A percentile compares a stretch with the other conserved stretches of the same genome.
Conservation (phyloP, 2,113 vertebrate genomes). For the Notechis scutatus region DNA sequence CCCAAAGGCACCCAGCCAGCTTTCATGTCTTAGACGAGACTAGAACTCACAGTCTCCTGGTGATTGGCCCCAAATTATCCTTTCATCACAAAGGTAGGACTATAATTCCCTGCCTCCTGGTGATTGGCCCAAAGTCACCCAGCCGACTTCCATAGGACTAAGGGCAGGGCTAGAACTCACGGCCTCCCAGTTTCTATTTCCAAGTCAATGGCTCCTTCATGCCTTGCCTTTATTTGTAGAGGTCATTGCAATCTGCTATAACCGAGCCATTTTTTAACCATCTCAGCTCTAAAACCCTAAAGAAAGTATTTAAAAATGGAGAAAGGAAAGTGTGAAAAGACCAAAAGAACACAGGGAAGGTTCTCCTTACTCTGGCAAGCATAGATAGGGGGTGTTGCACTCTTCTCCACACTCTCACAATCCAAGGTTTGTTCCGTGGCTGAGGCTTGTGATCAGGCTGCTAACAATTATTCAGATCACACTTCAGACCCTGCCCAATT, state of each 20-base stretch:
- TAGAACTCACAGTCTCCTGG: no score
- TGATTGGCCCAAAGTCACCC: no score
- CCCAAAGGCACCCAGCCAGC: no score
- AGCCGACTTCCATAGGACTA: no score
- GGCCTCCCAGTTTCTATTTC: not conserved
- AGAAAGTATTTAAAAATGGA: not conserved
- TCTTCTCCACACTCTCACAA: not conserved
- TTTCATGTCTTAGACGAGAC: no score
- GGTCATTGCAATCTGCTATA: not conserved
- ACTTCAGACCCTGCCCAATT: not conserved
- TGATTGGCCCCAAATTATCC: no score
- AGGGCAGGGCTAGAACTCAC: not conserved
- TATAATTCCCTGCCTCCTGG: no score
- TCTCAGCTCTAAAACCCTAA: not conserved
- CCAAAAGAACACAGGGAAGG: not conserved
- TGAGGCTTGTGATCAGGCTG: not conserved
- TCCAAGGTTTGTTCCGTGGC: not conserved
- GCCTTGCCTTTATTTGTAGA: not conserved
- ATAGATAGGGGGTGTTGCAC: no score
- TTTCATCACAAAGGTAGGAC: no score
- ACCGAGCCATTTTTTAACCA: not conserved
- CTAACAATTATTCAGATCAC: not conserved
- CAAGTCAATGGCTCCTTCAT: not conserved
- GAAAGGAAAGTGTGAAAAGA: not conserved
- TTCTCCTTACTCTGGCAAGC: not conserved